A percentile compares a stretch with the other conserved stretches of the same genome.
These are phyloP conservation scores for Leptothorax acervorum DNA, from an alignment of 2,888 invertebrate species.

Conservation along the genomic window DNA sequence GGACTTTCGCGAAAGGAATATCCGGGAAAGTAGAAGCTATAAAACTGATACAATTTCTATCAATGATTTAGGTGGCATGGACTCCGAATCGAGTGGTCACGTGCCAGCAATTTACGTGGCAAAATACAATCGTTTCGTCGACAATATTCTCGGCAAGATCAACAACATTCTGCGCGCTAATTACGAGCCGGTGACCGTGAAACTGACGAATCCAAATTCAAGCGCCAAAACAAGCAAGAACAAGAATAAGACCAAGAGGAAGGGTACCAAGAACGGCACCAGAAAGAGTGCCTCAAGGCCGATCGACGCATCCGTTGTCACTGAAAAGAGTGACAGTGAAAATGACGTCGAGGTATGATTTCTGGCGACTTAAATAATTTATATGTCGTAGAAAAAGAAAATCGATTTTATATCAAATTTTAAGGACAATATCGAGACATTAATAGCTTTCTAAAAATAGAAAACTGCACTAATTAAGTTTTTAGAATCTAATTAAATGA, in stretches of 20 bases:
- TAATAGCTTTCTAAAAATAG: neutral
- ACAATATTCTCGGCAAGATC: conserved; percentile 93
- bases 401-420: neutral
- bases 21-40: neutral
- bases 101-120: conserved; percentile 91
- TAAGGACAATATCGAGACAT: neutral
- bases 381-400: neutral
- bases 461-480: neutral
- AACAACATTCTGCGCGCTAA: conserved; percentile 92
- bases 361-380: neutral
- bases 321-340: conserved; percentile 46
- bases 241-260: conserved; percentile 80
- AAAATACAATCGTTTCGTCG: conserved; percentile 95
- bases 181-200: conserved; percentile 94
- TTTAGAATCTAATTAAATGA: neutral
- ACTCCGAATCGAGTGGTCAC: conserved; percentile 76
- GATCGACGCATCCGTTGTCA: neutral
- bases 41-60: conserved; percentile 23
- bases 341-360: conserved; percentile 38
- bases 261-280: conserved; percentile 78
- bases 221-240: conserved; percentile 86
- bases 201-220: conserved; percentile 87
- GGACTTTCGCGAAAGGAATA: neutral
- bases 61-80: conserved; percentile 86
- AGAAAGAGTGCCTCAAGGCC: conserved; percentile 69